Base-by-base conservation (phyloP, 1,140 invertebrate species). In the Diorhabda carinulata region DNA sequence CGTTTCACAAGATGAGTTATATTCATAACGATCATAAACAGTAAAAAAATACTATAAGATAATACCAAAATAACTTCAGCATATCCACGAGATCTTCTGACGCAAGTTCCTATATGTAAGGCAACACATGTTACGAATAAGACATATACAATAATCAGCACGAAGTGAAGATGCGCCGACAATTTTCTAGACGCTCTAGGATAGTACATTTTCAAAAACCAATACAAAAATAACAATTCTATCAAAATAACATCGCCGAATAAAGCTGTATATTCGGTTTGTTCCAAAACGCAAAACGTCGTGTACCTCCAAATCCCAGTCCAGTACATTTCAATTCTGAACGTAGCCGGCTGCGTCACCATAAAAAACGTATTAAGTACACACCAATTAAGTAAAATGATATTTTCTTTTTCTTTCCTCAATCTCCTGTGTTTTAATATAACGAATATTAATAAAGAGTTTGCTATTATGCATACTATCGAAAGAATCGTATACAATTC, bases 361-460 rank as follows among this genome's bases (percentile, higher is more conserved):
- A 67, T 44, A 42, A 58, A 70, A 40, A 65, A 42, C 6, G 64
- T 43, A 43, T 72, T 66, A 2, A 69, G 7, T 5, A 72, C 63
- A 10, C 60, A 63, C 52, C 68, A 58, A n/a, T 72, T 57, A 0
- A 70, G 43, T 25, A 72, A 40, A 45, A 72, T 72, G 0, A 72
- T 57, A 58, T 67, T 70, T 7, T 64, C 65, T 8, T 61, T 66
- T 40, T 70, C 57, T 43, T 61, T 3, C n/a, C 71, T 40, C n/a
- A 72, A 42, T 45, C 68, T 63, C 56, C 66, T 66, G 47, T 72
- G 70, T 56, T 70, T 72, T n/a, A 70, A 2, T 4, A 72, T 70
- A 10, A 67, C 68, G 56, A 70, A 70, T 58, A 69, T 63, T 41
- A 72, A n/a, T n/a, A 72, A 25, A 45, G 45, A 47, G 10, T 67